Evolutionary conservation across 1,140 invertebrate genomes (phyloP).

Genomic region (honey bee (Apis mellifera)): DNA sequence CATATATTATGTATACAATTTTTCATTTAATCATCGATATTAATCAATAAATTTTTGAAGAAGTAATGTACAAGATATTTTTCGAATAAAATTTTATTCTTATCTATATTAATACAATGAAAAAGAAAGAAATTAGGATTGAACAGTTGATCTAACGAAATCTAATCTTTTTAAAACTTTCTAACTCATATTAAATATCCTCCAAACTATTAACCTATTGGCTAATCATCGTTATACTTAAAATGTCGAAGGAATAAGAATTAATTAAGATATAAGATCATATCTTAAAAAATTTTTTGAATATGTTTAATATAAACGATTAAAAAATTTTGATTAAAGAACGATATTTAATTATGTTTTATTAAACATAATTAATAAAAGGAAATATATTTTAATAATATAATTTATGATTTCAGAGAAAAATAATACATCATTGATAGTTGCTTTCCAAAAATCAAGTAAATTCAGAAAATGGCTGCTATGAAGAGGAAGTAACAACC

Average conservation of each 20-base stretch:
- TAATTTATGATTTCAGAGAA: conserved; percentile 1
- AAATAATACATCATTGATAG: conserved; percentile 7
- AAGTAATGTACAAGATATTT: neutral
- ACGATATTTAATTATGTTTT: too few relatives aligned
- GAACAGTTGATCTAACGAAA: conserved; percentile 10
- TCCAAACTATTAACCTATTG: conserved; percentile 10
- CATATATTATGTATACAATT: too few relatives aligned
- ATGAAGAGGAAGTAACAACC: neutral
- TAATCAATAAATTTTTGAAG: neutral
- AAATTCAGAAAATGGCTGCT: neutral
- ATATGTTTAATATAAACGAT: neutral
- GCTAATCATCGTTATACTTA: conserved; percentile 10
- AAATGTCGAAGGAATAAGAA: neutral
- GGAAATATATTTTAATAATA: neutral
- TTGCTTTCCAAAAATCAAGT: conserved; percentile 6
- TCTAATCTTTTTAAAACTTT: conserved; percentile 26
- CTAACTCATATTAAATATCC: conserved; percentile 7
- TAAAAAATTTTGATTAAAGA: neutral
- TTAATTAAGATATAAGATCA: neutral
- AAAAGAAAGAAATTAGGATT: neutral
- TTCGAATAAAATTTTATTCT: neutral
- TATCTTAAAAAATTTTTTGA: neutral
- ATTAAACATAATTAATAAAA: neutral
- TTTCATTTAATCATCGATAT: neutral
- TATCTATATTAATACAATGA: neutral